Base-by-base conservation (phyloP, 92 coral and sea anemone genomes). In the Phenganax marumi region DNA sequence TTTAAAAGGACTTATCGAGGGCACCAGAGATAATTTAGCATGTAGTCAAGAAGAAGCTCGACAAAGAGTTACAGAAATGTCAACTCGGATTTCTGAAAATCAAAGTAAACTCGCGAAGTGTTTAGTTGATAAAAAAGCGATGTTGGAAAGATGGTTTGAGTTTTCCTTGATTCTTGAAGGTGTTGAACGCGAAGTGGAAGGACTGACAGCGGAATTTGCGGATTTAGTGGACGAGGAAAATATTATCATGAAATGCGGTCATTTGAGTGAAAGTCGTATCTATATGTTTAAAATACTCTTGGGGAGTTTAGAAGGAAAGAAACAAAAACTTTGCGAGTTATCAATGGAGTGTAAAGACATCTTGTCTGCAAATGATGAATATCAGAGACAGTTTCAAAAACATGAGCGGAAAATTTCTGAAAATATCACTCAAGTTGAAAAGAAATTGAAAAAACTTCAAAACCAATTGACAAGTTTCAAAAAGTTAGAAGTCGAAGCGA, bases 11-110 rank as follows among this genome's bases (percentile, higher is more conserved):
- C 63, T 73, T 10, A 62, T 93, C 12, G 82, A 78, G 52, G 68
- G 85, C 71, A 70, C 80, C 83, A 53, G 89, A 88, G 60, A 84
- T 70, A 18, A 84, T 70, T 54, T 93, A 96, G 93, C 71, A 50
- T 6, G n/a, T 74, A 46, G 76, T 87, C 68, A 88, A 80, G 65
- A 48, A 76, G 72, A 85, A 78, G 84, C 90, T 25, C 79, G 88
- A 50, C 87, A 86, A 22, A 68, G 78, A 33, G 60, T 61, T 14
- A 48, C n/a, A 5, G 72, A 89, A 86, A 68, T 74, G 88, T 51
- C 75, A 85, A 22, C n/a, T 50, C 12, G 87, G 78, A 19, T 81
- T 90, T 60, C 89, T 70, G 52, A 86, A 92, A 69, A 86, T 87
- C 86, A 91, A 85, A 54, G 57, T 79, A 43, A 22, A 46, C 17